phyloP scores from a whole-genome alignment of 1,140 invertebrate genomes.

The Vollenhovia emeryi region DNA sequence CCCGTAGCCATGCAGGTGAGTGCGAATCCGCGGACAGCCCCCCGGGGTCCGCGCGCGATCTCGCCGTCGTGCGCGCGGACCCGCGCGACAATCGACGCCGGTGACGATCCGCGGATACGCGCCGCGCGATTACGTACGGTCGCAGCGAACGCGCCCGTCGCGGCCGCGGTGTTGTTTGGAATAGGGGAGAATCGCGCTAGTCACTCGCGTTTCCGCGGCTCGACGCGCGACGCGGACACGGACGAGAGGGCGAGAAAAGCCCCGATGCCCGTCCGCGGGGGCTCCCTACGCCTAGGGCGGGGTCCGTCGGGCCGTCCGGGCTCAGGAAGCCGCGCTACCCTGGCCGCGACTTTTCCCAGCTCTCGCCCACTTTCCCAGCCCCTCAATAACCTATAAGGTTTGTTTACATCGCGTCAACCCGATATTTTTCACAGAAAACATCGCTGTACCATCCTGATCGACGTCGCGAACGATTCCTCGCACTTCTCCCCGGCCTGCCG shows the following conservation, averaged over 20 bases:
- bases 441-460: constrained; percentile 86
- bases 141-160: constrained; percentile 54
- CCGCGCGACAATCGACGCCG: constrained; percentile 52
- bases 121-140: constrained; percentile 2
- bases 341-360: constrained; percentile 72
- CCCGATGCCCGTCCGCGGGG: constrained; percentile 40
- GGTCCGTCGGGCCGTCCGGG: constrained; percentile 69
- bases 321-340: constrained; percentile 64
- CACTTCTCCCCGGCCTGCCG: constrained; percentile 81
- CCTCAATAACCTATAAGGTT: constrained; percentile 84
- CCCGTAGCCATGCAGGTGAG: constrained; percentile 85
- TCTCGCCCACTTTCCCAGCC: constrained; percentile 72
- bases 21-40: constrained; percentile 54
- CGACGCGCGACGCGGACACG: constrained; percentile 56
- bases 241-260: constrained; percentile 72
- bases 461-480: constrained; percentile 82
- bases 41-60: constrained; percentile 68
- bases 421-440: constrained; percentile 87
- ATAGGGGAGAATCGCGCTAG: constrained; percentile 76
- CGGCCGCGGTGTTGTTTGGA: constrained; percentile 81
- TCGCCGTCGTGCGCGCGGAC: constrained; percentile 14
- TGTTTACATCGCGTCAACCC: constrained; percentile 87
- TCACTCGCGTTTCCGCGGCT: constrained; percentile 72
- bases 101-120: background rate
- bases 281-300: constrained; percentile 76